A percentile compares a stretch with the other conserved stretches of the same genome.
Evolutionary conservation across 2,888 invertebrate species (phyloP).

Genomic region (Nephrotoma guestfalica): DNA sequence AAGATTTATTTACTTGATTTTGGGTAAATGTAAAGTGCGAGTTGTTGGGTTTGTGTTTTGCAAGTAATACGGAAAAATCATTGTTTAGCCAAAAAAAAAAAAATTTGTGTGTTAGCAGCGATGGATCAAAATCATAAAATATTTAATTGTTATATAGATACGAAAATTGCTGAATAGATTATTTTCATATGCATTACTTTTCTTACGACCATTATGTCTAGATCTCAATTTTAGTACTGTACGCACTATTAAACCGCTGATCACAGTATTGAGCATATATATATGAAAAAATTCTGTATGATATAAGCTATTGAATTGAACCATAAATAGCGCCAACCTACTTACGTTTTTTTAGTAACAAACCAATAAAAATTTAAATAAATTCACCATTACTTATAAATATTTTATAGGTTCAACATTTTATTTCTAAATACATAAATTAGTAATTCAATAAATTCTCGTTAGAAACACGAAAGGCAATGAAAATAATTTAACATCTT

Average conservation of each 20-base stretch:
- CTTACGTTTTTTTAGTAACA: neutral
- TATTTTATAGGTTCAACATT: neutral
- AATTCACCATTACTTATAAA: neutral
- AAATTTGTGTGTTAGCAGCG: neutral
- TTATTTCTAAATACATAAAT: neutral
- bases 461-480: neutral
- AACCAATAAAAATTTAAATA: neutral
- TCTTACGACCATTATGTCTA: neutral
- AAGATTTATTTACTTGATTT: neutral
- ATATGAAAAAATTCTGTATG: neutral
- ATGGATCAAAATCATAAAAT: neutral
- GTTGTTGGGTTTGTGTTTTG: neutral
- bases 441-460: neutral
- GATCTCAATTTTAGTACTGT: neutral
- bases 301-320: neutral
- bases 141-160: neutral
- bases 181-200: neutral
- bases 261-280: neutral
- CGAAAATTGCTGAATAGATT: neutral
- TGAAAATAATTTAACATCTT: neutral
- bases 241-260: neutral
- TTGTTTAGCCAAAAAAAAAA: neutral
- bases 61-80: neutral
- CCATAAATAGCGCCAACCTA: neutral
- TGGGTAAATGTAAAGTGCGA: neutral